Evolutionary conservation across 2,113 vertebrate genomes (phyloP).

Genomic region (Tonatia bakeri): DNA sequence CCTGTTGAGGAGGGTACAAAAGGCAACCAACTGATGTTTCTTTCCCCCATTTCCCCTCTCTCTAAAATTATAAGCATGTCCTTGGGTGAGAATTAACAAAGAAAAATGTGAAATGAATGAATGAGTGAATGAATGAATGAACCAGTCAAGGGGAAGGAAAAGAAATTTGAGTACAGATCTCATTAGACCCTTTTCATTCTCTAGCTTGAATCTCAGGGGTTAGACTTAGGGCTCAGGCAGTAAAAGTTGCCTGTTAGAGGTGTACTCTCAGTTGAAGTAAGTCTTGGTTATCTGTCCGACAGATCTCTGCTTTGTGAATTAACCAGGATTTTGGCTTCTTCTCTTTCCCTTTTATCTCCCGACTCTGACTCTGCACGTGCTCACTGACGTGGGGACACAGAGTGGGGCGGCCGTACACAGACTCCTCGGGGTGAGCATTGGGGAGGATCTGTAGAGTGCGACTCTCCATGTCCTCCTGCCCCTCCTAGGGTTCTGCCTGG

Average conservation of each 20-base stretch:
- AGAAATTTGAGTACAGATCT: neutral
- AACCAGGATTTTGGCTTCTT: neutral
- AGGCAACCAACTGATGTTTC: too few relatives aligned
- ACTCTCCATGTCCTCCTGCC: too few relatives aligned
- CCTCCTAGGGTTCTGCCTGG: neutral
- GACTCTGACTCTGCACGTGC: neutral
- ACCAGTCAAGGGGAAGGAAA: neutral
- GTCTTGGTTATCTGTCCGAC: neutral
- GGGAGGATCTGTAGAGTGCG: neutral
- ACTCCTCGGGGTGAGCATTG: too few relatives aligned
- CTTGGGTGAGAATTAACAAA: too few relatives aligned
- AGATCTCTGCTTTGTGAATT: neutral
- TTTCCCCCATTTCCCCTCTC: too few relatives aligned
- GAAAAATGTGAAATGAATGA: neutral
- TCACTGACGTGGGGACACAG: neutral
- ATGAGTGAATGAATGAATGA: neutral
- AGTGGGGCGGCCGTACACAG: accelerated
- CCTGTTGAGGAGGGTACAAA: too few relatives aligned
- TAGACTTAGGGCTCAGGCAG: neutral
- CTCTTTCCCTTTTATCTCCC: neutral
- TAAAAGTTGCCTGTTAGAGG: neutral
- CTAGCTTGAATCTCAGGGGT: neutral
- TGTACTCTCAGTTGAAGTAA: neutral
- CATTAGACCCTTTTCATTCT: neutral
- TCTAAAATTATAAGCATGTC: too few relatives aligned